Evolutionary conservation across 2,797 vertebrate species (phyloP).

Genomic region (Benthosema pterotum): DNA sequence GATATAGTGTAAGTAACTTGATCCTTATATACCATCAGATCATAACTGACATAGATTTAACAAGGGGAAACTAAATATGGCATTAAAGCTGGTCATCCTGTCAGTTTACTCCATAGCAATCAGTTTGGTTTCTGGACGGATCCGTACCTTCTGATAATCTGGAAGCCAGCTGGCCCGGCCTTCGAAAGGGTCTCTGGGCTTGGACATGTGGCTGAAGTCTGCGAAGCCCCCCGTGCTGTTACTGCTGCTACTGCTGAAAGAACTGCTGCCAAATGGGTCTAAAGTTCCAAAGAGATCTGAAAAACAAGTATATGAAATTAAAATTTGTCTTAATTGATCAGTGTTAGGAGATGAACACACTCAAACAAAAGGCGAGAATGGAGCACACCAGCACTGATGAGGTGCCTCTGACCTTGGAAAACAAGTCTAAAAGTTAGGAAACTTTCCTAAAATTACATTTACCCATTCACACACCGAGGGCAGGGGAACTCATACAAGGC

Average conservation of each 20-base stretch:
- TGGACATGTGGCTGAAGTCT: slow-evolving; percentile 98
- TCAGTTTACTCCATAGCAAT: background rate
- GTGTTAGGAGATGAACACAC: too few relatives aligned
- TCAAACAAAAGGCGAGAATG: too few relatives aligned
- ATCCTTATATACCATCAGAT: too few relatives aligned
- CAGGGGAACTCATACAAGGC: too few relatives aligned
- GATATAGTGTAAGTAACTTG: too few relatives aligned
- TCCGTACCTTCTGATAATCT: slow-evolving; percentile 75
- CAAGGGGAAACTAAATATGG: too few relatives aligned
- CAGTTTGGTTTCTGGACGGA: background rate
- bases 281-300: slow-evolving; percentile 91
- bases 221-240: slow-evolving; percentile 91
- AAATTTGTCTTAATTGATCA: too few relatives aligned
- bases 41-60: too few relatives aligned
- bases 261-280: slow-evolving; percentile 91
- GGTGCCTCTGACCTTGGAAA: slow-evolving; percentile 42
- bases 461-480: too few relatives aligned
- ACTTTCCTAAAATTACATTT: too few relatives aligned
- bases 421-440: slow-evolving; percentile 84
- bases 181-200: slow-evolving; percentile 81
- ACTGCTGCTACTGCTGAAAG: slow-evolving; percentile 84
- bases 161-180: slow-evolving; percentile 71
- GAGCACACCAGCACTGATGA: too few relatives aligned
- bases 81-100: background rate
- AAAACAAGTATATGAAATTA: background rate